Percentiles rank a stretch among this genome's conserved stretches.
Conservation (phyloP, 2,888 invertebrate species). For the Eilema griseolum region DNA sequence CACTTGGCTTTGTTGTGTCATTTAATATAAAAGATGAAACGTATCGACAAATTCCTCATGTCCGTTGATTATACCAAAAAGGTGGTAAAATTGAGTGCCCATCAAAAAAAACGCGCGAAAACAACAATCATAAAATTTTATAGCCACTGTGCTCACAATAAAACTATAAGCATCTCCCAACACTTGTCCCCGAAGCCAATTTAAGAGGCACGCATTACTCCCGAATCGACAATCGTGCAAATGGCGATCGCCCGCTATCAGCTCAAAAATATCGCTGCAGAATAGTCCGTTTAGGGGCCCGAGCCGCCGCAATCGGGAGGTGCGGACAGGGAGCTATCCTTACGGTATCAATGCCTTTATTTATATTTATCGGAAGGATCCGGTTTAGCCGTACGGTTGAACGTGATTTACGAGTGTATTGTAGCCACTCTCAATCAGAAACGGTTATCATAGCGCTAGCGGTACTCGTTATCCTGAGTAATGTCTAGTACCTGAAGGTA, state of each 20-base stretch:
- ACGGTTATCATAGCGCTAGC: conserved; percentile 22
- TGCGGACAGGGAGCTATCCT: conserved; percentile 43
- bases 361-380: conserved; percentile 53
- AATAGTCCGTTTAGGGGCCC: conserved; percentile 42
- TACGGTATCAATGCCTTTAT: conserved; percentile 48
- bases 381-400: conserved; percentile 36
- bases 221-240: conserved; percentile 40
- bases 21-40: background rate
- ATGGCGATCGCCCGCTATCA: conserved; percentile 39
- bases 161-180: conserved; percentile 19
- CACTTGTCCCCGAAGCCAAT: conserved; percentile 18
- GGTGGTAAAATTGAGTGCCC: background rate
- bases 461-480: conserved; percentile 12
- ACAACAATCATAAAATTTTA: conserved; percentile 21
- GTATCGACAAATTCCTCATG: background rate
- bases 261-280: conserved; percentile 40
- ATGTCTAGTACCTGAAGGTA: background rate
- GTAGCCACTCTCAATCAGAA: conserved; percentile 36
- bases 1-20: background rate
- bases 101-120: conserved; percentile 9
- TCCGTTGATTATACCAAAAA: conserved; percentile 3
- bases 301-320: conserved; percentile 24
- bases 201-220: conserved; percentile 30
- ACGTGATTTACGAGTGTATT: conserved; percentile 45
- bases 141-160: conserved; percentile 10